Evolutionary conservation across 2,888 invertebrate species (phyloP).

Genomic region (Drosophila seclusa): DNA sequence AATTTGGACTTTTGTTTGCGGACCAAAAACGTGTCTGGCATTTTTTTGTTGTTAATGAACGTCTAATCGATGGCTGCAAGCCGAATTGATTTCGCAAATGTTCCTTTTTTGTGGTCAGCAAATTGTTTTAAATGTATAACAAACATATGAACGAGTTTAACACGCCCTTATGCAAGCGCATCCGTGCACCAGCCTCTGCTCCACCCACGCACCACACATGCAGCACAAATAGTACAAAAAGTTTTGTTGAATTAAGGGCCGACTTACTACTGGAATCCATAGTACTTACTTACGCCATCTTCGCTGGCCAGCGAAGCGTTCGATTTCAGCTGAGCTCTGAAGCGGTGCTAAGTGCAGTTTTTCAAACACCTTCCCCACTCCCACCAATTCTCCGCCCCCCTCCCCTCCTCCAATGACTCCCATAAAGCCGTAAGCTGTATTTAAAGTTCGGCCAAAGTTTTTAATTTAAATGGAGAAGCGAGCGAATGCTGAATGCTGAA

Average conservation of each 20-base stretch:
- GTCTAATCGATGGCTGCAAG: slow-evolving; percentile 11
- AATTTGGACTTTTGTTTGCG: slow-evolving; percentile 50
- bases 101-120: slow-evolving; percentile 34
- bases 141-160: slow-evolving; percentile 44
- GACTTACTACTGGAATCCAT: slow-evolving; percentile 52
- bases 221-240: slow-evolving; percentile 24
- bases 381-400: too few species aligned
- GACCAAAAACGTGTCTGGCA: slow-evolving; percentile 55
- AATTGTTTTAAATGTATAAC: slow-evolving; percentile 56
- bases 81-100: slow-evolving; percentile 38
- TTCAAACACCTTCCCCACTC: slow-evolving; percentile 8
- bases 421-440: slow-evolving; percentile 40
- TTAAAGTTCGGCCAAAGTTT: slow-evolving; percentile 72
- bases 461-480: slow-evolving; percentile 80
- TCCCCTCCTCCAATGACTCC: neutral
- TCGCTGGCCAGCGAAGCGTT: slow-evolving; percentile 60
- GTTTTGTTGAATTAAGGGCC: slow-evolving; percentile 49
- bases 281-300: slow-evolving; percentile 64
- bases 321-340: slow-evolving; percentile 55
- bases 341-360: slow-evolving; percentile 52
- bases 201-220: slow-evolving; percentile 21
- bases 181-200: neutral
- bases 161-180: slow-evolving; percentile 22
- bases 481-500: slow-evolving; percentile 31
- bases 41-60: slow-evolving; percentile 49